A percentile compares a stretch with the other conserved stretches of the same genome.
phyloP scores from a whole-genome alignment of 2,888 invertebrate genomes.

The Dinocampus coccinellae region DNA sequence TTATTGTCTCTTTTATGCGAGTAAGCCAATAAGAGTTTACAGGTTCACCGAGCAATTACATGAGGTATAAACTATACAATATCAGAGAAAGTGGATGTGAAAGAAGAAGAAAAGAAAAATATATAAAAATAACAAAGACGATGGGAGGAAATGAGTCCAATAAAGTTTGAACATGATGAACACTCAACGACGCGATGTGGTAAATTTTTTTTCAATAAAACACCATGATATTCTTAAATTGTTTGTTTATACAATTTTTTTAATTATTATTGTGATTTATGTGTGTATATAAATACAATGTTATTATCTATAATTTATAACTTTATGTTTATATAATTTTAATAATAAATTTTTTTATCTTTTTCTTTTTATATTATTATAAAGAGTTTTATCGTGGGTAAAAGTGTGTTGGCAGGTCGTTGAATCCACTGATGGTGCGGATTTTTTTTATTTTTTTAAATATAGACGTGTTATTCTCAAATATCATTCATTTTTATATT shows the following conservation, averaged over 20 bases:
- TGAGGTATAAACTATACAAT: neutral
- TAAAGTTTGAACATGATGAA: neutral
- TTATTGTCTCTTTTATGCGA: constrained; percentile 35
- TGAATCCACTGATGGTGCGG: constrained; percentile 9
- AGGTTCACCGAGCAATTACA: constrained; percentile 5
- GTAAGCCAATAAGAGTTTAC: constrained; percentile 19
- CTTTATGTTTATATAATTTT: too few relatives aligned
- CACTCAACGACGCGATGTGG: neutral
- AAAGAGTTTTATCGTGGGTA: constrained; percentile 21
- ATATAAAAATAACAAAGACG: constrained; percentile 9
- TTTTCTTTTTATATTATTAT: too few relatives aligned
- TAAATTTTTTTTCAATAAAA: too few relatives aligned
- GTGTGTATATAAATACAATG: too few relatives aligned
- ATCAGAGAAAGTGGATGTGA: constrained; percentile 30
- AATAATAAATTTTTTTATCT: too few relatives aligned
- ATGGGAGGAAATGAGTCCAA: neutral
- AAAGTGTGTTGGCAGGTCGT: constrained; percentile 32
- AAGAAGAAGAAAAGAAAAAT: constrained; percentile 10
- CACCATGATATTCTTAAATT: neutral
- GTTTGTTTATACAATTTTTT: neutral
- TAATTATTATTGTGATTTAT: neutral
- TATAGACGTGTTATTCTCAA: constrained; percentile 8
- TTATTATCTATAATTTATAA: too few relatives aligned
- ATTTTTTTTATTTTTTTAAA: too few relatives aligned
- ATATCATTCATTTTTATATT: neutral